Base-by-base conservation (phyloP, 2,113 vertebrate species). In the Elephas maximus region DNA sequence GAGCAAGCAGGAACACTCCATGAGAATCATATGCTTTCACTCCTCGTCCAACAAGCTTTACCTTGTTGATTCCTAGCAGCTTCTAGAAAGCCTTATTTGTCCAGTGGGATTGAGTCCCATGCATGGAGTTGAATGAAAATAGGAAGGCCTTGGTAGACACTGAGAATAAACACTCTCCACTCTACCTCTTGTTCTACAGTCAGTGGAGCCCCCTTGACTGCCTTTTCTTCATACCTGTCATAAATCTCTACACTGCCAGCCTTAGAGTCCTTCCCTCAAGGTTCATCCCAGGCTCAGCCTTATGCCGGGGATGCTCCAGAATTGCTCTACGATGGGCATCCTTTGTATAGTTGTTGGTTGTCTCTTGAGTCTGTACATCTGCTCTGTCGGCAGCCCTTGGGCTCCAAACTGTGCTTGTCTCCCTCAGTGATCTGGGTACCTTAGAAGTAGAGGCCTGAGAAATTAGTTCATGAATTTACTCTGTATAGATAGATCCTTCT, bases 271-370 rank as follows among this genome's bases (percentile, higher is more conserved):
- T 73, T 62, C 45, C 45, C 63, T 28, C 62, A 63, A 78, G 80
- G 14, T 8, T 37, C 30, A 45, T 28, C 45, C 18, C 37, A 45
- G 76, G 20, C 7, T 95, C 79, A 33, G 26, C 67, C 2, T 6
- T 41, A 37, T 94, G 60, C 65, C 23, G 30, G 21, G 11, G 24
- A 26, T 48, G 1, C 15, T 57, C 57, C 57, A 10, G 20, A n/a
- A 14, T 2, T 1, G 4, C 24, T 51, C 74, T 91, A 5, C 6
- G 9, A 0, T 5, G 45, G 3, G 1, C 8, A 2, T 26, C 11
- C 21, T 82, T 67, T 76, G 37, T 51, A 6, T 5, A 45, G 44
- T 10, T 67, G 26, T 30, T 44, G 44, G 67, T 7, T 37, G 7
- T 79, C 90, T n/a, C 12, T 26, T 79, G 76, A n/a, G 28, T 18